These are phyloP conservation scores for Meiosimyza platycephala DNA, from an alignment of 2,888 invertebrate species.

Conservation along the genomic window DNA sequence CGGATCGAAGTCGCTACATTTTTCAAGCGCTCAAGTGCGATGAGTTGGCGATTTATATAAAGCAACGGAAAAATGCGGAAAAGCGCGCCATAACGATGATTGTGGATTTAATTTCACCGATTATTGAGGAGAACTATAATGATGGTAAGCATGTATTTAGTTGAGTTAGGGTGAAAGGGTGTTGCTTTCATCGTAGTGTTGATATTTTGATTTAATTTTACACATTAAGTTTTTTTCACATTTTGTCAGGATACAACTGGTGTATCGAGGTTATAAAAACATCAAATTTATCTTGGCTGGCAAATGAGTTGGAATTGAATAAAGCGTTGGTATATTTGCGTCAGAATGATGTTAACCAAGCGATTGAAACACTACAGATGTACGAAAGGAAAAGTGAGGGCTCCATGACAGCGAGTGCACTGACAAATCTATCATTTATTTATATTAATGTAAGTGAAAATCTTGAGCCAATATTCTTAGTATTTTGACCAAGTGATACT, in stretches of 20 bases:
- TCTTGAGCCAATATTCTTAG: no score
- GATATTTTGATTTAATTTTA: neutral
- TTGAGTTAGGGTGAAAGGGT: neutral
- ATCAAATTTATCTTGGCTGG: conserved; percentile 85
- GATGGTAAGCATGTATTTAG: conserved; percentile 71
- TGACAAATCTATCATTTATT: conserved; percentile 87
- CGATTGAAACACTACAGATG: conserved; percentile 85
- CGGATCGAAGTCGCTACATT: conserved; percentile 72
- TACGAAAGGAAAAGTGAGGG: conserved; percentile 85
- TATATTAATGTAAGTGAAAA: conserved; percentile 65
- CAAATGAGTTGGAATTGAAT: conserved; percentile 90
- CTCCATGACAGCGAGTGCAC: conserved; percentile 85
- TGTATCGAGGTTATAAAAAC: conserved; percentile 94
- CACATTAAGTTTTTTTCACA: neutral
- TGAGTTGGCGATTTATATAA: conserved; percentile 78
- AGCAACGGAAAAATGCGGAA: conserved; percentile 77
- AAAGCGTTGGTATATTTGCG: conserved; percentile 88
- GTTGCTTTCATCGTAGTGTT: neutral
- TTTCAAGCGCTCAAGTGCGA: conserved; percentile 83
- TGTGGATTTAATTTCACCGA: conserved; percentile 88
- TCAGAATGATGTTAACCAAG: conserved; percentile 82
- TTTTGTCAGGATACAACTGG: conserved; percentile 74
- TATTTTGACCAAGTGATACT: no score
- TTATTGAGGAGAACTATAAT: conserved; percentile 78
- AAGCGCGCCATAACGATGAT: conserved; percentile 87